Base-by-base conservation (phyloP, 2,888 invertebrate genomes). In the Raillietiella orientalis region DNA sequence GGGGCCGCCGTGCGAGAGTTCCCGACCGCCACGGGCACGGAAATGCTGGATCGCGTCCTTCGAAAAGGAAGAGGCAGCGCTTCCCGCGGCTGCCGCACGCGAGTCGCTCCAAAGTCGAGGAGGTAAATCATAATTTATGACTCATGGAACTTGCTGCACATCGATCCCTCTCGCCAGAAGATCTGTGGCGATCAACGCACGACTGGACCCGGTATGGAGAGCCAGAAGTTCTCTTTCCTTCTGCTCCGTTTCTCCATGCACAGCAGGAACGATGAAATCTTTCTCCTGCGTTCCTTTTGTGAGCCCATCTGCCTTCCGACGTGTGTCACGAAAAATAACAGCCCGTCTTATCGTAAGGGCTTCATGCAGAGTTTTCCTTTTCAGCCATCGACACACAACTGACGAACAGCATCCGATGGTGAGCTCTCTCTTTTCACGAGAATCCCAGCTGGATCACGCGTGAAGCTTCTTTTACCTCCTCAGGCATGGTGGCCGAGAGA, bases 161-260 rank as follows among this genome's bases (percentile, higher is more conserved):
- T 99, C 96, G 45, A 99, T 96, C 47, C 96, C 96, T 47, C 96
- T 71, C 36, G 96, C 93, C 42, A 96, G 56, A 47, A 99, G 56
- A 55, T 96, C 96, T 34, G 96, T 96, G 36, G 96, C 96, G 47
- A 99, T 96, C 34, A 96, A 62, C 17, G 99, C 90, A 42, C 96
- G 69, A 34, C 87, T 87, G 6, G 93, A 93, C 31, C 96, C 96
- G 23, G 87, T 75, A 46, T 96, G 75, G 63, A 96, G 96, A 55
- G 90, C 90, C 38, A 99, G 99, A 30, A 87, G 62, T 45, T 96
- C 93, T 41, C 93, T 67, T 49, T 93, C 90, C 37, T 72, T 67
- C 48, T 99, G 96, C 41, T 90, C 87, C 93, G 99, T 93, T 43
- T 99, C 96, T 33, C 96, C 96, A 48, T 96, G 96, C 87, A 99